These are phyloP conservation scores for Zalophus californianus DNA, from an alignment of 2,797 vertebrate genomes.

Conservation along the genomic window DNA sequence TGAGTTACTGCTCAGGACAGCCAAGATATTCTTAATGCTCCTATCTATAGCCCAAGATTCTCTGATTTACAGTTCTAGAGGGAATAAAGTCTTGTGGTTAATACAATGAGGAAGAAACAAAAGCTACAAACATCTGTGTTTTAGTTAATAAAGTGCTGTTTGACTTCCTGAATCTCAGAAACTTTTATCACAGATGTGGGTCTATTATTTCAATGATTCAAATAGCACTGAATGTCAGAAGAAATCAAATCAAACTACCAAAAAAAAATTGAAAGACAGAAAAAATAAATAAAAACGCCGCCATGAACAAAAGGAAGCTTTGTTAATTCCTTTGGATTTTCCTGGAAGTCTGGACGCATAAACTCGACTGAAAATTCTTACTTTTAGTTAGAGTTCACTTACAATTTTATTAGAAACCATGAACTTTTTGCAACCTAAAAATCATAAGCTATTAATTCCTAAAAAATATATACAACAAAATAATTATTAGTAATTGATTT, in stretches of 20 bases:
- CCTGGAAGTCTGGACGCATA: neutral
- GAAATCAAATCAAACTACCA: neutral
- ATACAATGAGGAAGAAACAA: slow-evolving; percentile 31
- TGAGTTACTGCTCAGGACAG: neutral
- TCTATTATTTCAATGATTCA: slow-evolving; percentile 47
- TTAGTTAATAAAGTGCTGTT: slow-evolving; percentile 50
- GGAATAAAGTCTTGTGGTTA: slow-evolving; percentile 40
- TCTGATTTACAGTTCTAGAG: slow-evolving; percentile 64
- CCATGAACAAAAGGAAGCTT: neutral
- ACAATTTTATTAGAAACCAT: neutral
- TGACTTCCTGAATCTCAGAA: slow-evolving; percentile 31
- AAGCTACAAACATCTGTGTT: slow-evolving; percentile 53
- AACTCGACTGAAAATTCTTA: neutral
- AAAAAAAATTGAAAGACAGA: neutral
- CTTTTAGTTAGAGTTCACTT: neutral
- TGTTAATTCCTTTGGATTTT: neutral
- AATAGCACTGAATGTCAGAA: slow-evolving; percentile 16
- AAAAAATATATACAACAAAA: neutral
- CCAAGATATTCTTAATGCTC: slow-evolving; percentile 19
- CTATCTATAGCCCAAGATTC: neutral
- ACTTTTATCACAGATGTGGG: neutral
- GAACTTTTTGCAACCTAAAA: neutral
- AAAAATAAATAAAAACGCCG: neutral
- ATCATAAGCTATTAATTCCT: neutral
- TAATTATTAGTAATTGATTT: neutral